Evolutionary conservation across 1,140 invertebrate genomes (phyloP).

Genomic region (Schlechtendalia chinensis): DNA sequence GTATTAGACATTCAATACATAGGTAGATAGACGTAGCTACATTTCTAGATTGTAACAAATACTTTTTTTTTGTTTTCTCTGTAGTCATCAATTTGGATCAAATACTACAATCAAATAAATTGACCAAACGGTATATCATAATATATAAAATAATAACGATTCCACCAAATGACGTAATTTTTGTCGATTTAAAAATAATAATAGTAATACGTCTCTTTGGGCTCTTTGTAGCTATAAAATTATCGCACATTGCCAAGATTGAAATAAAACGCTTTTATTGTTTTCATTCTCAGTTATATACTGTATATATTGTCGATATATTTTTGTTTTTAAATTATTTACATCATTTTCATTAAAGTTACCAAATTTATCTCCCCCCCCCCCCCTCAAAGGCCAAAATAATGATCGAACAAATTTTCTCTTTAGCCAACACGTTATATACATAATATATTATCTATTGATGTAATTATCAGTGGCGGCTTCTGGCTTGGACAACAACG

Average conservation of each 20-base stretch:
- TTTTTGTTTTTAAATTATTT: background rate
- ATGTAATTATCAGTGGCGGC: too few species aligned
- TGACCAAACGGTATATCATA: background rate
- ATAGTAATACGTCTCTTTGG: background rate
- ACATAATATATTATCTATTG: background rate
- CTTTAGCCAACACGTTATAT: background rate
- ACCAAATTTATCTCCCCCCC: background rate
- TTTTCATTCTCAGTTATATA: background rate
- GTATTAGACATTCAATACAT: background rate
- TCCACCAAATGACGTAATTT: background rate
- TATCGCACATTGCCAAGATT: background rate
- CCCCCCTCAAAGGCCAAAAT: background rate
- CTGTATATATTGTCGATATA: background rate
- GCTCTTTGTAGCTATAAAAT: background rate
- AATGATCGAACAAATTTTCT: background rate
- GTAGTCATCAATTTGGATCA: background rate
- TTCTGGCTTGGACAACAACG: too few species aligned
- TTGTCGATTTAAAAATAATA: background rate
- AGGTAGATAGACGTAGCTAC: background rate
- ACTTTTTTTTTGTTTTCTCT: background rate
- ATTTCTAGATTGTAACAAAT: background rate
- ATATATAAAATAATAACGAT: background rate
- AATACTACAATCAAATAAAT: slow-evolving; percentile 5
- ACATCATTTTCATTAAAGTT: background rate
- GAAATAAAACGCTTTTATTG: background rate